phyloP scores from a whole-genome alignment of 2,797 vertebrate species.

The Melanotaenia boesemani region DNA sequence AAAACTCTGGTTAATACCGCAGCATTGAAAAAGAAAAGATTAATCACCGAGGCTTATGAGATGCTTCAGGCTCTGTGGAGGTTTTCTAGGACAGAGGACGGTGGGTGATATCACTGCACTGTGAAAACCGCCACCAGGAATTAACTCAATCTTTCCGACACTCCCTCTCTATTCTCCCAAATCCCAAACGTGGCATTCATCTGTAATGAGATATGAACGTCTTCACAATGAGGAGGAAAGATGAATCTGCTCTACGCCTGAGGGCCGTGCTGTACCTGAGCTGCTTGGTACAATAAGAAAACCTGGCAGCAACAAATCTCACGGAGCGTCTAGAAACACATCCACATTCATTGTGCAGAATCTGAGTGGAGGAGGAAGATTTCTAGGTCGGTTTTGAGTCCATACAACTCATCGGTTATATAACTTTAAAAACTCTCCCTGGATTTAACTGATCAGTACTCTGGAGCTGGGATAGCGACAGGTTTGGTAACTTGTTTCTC shows the following conservation, averaged over 20 bases:
- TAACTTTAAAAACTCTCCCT: too few relatives aligned
- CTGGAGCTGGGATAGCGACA: too few relatives aligned
- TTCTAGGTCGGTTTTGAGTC: too few relatives aligned
- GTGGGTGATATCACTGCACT: not conserved
- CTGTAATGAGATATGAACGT: not conserved
- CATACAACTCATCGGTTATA: too few relatives aligned
- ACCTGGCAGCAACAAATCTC: conserved; percentile 18
- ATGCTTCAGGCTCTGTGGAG: not conserved
- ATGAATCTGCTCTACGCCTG: not conserved
- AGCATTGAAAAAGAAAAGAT: not conserved
- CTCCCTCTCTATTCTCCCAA: not conserved
- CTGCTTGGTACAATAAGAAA: conserved; percentile 20
- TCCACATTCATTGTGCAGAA: too few relatives aligned
- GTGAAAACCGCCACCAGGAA: not conserved
- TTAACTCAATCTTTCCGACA: not conserved
- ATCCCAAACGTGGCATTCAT: too few relatives aligned
- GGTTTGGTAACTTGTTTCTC: too few relatives aligned
- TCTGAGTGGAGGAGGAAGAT: conserved; percentile 11
- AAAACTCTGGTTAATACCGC: conserved; percentile 46
- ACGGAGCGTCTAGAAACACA: too few relatives aligned
- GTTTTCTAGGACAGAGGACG: not conserved
- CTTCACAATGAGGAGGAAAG: conserved; percentile 6
- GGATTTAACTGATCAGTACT: too few relatives aligned
- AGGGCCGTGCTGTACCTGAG: conserved; percentile 28
- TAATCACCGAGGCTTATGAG: conserved; percentile 4